Percentiles rank a stretch among this genome's conserved stretches.
Evolutionary conservation across 1,140 invertebrate genomes (phyloP).

Genomic region (Bilobella aurantiaca): DNA sequence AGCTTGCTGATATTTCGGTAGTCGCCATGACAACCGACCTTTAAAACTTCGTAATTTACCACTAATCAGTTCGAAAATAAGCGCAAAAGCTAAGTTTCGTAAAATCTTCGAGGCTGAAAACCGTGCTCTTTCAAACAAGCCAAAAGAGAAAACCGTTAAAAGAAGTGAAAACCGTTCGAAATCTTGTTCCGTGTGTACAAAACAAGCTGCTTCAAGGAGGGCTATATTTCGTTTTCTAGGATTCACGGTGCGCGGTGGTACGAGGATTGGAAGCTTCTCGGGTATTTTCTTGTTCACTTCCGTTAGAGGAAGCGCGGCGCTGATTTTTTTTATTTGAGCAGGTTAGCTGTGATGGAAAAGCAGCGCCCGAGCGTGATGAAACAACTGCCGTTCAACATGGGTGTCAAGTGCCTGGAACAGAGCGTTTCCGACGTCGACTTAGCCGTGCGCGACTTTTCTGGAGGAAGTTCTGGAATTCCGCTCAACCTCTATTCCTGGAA

Average conservation of each 20-base stretch:
- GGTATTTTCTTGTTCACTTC: too few species aligned
- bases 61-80: not conserved
- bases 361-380: not conserved
- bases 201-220: too few species aligned
- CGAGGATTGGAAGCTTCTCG: too few species aligned
- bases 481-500: constrained; percentile 15
- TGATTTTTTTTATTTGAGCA: not conserved
- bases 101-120: not conserved
- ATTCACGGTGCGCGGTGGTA: too few species aligned
- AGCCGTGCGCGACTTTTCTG: constrained; percentile 5
- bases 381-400: not conserved
- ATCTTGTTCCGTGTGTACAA: too few species aligned
- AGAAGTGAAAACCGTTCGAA: too few species aligned
- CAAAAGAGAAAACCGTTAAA: too few species aligned
- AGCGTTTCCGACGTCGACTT: constrained; percentile 11
- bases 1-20: not conserved
- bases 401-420: constrained; percentile 13
- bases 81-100: not conserved
- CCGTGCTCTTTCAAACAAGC: too few species aligned
- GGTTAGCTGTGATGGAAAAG: not conserved
- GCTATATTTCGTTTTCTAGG: too few species aligned
- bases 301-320: not conserved
- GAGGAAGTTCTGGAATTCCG: not conserved
- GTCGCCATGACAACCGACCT: not conserved
- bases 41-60: not conserved